Base-by-base conservation (phyloP, 2,888 invertebrate genomes). In the Eupithecia exiguata region DNA sequence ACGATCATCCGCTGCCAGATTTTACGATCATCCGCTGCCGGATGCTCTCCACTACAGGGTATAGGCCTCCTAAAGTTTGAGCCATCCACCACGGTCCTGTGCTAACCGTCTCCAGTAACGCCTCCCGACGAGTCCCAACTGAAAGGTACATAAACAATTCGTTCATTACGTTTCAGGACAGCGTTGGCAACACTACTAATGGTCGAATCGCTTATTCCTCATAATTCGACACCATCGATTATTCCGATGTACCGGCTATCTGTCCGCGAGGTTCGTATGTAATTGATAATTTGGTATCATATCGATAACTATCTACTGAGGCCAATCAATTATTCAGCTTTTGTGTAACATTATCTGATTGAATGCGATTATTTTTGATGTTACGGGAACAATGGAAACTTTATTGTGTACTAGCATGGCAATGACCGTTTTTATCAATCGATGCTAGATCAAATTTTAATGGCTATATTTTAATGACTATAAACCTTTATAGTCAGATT, bases 151-250 rank as follows among this genome's bases (percentile, higher is more conserved):
- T 14, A 65, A 38, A n/a, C 65, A 65, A 14, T 40, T 3, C 21
- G 9, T 30, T 35, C 16, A 10, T 18, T 9, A 18, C 7, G 7
- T 35, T 62, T 62, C 18, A 12, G 35, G 18, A 43, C 3, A 14
- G 6, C 21, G 46, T n/a, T 76, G 71, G 76, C 71, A 66, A 76
- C 76, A 62, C 73, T 76, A 84, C 88, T 90, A 91, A 90, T 91
- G 89, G 89, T 70, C 74, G 65, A 40, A 78, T 78, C 78, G 77
- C 77, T 79, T 88, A 90, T 89, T 89, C 84, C 87, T 87, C 89
- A 90, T 90, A 88, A 88, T 80, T 79, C 63, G 74, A 78, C 88
- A 89, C 86, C 84, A 87, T 86, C 89, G 79, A 82, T 82, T 83
- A 81, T 83, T 76, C 74, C 72, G 74, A 81, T 78, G 78, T 80